Conservation (phyloP, 2,113 vertebrate genomes). For the Mus spicilegus region DNA sequence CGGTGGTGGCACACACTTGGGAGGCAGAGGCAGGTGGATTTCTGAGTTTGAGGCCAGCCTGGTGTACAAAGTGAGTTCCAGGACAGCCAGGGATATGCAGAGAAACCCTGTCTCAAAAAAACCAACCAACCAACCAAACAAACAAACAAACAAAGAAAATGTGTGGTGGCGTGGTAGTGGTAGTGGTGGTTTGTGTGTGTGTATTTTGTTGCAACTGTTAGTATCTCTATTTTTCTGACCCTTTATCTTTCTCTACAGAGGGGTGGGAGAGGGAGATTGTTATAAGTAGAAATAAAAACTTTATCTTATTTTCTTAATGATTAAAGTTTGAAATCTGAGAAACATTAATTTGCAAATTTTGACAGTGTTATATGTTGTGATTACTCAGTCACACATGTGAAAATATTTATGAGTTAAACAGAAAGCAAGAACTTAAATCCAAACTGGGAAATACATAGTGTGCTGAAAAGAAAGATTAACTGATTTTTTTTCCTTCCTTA, state of each 20-base stretch:
- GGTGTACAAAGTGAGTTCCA: no score
- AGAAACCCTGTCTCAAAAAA: no score
- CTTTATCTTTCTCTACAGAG: background rate
- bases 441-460: conserved; percentile 7
- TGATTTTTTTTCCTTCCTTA: background rate
- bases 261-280: background rate
- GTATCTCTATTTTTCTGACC: background rate
- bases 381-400: background rate
- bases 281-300: background rate
- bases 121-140: no score
- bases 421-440: background rate
- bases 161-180: background rate
- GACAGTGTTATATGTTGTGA: background rate
- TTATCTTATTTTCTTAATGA: background rate
- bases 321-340: background rate
- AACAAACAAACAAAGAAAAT: no score
- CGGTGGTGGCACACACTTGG: no score
- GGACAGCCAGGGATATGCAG: no score
- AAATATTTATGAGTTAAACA: background rate
- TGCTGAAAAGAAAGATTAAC: background rate
- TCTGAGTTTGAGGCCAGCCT: no score
- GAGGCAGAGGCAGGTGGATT: no score
- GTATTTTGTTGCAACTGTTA: background rate
- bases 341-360: background rate
- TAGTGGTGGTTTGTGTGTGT: background rate